These are phyloP conservation scores for Rhynchophorus ferrugineus DNA, from an alignment of 1,140 invertebrate genomes.

Conservation along the genomic window DNA sequence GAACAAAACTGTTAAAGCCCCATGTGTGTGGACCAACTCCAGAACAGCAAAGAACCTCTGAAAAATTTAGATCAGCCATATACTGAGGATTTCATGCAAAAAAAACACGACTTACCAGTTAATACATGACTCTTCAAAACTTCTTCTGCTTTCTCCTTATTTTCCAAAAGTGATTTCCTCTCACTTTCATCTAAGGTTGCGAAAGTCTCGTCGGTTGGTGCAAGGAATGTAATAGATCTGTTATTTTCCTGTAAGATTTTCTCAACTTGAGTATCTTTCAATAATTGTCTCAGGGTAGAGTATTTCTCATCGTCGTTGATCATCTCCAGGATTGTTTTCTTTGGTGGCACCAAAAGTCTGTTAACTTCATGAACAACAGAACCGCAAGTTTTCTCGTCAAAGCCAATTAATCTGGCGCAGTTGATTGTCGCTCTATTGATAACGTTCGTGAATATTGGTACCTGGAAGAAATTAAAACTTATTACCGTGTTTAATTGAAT, in stretches of 20 bases:
- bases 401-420: constrained; percentile 51
- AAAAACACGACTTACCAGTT: constrained; percentile 21
- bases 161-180: constrained; percentile 39
- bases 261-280: constrained; percentile 43
- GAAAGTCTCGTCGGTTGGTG: constrained; percentile 59
- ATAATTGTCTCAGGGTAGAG: constrained; percentile 41
- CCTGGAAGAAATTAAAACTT: constrained; percentile 28
- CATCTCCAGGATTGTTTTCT: constrained; percentile 42
- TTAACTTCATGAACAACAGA: constrained; percentile 54
- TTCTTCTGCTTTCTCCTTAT: constrained; percentile 41
- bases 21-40: constrained; percentile 48
- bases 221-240: constrained; percentile 48
- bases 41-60: constrained; percentile 54
- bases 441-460: constrained; percentile 46
- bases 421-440: constrained; percentile 45
- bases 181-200: constrained; percentile 41
- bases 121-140: constrained; percentile 47
- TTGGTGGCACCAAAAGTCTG: constrained; percentile 47
- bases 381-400: constrained; percentile 54
- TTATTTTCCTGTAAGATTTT: constrained; percentile 40
- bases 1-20: constrained; percentile 47
- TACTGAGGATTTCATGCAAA: not conserved
- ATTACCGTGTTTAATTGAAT: not conserved
- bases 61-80: constrained; percentile 18
- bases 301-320: constrained; percentile 43